A percentile compares a stretch with the other conserved stretches of the same genome.
Evolutionary conservation across 2,888 invertebrate species (phyloP).

Genomic region (Parelbella ahira): DNA sequence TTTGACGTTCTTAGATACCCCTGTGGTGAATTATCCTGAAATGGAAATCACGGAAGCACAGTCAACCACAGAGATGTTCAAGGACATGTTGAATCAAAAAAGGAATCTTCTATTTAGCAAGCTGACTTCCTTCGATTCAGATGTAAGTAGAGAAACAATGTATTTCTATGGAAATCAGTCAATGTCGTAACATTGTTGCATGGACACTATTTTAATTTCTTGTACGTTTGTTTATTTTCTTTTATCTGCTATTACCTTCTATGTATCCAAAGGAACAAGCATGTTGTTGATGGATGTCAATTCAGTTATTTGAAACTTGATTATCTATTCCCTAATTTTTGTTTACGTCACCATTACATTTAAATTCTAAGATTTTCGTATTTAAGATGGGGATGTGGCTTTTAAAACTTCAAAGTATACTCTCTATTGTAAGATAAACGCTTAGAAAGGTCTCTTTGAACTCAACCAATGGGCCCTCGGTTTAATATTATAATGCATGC

Average conservation of each 20-base stretch:
- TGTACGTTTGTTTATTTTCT: constrained; percentile 24
- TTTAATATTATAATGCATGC: constrained; percentile 15
- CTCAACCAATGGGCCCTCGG: no score
- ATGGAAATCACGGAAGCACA: constrained; percentile 84
- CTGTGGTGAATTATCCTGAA: constrained; percentile 82
- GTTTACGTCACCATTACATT: no score
- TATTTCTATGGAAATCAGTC: constrained; percentile 14
- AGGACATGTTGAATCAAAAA: constrained; percentile 96
- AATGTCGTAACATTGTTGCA: constrained; percentile 49
- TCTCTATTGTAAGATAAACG: no score
- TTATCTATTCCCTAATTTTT: no score
- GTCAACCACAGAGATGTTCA: constrained; percentile 94
- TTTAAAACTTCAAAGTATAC: no score
- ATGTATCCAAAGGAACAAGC: constrained; percentile 21
- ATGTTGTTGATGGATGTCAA: constrained; percentile 7
- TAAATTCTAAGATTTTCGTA: no score
- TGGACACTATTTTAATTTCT: constrained; percentile 35
- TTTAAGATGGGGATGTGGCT: no score
- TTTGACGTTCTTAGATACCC: constrained; percentile 64
- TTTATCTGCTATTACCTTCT: constrained; percentile 31
- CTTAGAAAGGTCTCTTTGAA: no score
- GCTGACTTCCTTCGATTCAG: constrained; percentile 93
- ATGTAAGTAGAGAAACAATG: constrained; percentile 92
- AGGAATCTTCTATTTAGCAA: constrained; percentile 92
- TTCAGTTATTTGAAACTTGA: no score